Conservation (phyloP, 2,888 invertebrate genomes). For the Pseudococcus viburni region DNA sequence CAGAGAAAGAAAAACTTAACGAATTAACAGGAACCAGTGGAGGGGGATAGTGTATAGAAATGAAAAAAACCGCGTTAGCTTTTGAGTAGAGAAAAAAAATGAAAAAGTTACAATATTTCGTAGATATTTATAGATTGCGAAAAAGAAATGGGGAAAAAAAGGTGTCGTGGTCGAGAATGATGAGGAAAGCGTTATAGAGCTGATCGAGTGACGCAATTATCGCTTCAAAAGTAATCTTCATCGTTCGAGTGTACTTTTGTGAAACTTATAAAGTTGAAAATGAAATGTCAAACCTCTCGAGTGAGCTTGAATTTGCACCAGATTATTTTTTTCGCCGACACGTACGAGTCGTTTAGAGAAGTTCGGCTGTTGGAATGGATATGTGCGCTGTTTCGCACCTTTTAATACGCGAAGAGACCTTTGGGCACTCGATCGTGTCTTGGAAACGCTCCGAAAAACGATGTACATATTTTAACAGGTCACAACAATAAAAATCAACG, state of each 20-base stretch:
- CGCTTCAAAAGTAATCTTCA: neutral
- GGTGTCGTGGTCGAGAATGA: neutral
- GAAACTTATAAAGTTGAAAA: neutral
- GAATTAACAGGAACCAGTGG: constrained; percentile 50
- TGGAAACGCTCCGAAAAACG: neutral
- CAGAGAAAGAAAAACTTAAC: neutral
- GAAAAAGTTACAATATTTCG: neutral
- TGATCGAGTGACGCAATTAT: constrained; percentile 10
- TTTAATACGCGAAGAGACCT: constrained; percentile 4
- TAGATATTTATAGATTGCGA: neutral
- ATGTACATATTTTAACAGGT: constrained; percentile 3
- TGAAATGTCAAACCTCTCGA: constrained; percentile 33
- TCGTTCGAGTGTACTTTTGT: neutral
- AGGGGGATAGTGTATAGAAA: neutral
- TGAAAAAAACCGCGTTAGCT: neutral
- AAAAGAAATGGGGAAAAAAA: neutral
- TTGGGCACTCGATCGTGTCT: constrained; percentile 36
- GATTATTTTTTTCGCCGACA: neutral
- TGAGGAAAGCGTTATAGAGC: neutral
- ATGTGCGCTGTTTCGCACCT: neutral
- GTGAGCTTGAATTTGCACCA: neutral
- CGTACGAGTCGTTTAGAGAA: neutral
- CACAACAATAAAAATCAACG: constrained; percentile 9
- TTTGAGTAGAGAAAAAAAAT: neutral
- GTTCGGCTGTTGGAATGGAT: neutral